These are phyloP conservation scores for Oppia nitens DNA, from an alignment of 1,140 invertebrate genomes.

Conservation along the genomic window DNA sequence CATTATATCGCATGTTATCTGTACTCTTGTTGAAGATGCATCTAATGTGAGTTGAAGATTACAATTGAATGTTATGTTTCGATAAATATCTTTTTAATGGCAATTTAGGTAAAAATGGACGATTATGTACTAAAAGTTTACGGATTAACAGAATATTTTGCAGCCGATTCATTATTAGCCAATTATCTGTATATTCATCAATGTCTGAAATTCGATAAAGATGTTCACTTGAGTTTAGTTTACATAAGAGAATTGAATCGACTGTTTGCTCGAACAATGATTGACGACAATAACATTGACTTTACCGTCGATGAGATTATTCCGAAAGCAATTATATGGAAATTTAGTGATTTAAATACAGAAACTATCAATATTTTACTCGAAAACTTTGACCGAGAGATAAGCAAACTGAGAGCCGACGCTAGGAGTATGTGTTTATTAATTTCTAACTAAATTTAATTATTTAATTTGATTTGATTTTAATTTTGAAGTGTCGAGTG, in stretches of 20 bases:
- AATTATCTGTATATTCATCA: slow-evolving; percentile 86
- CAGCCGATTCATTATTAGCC: slow-evolving; percentile 43
- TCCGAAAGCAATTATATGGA: slow-evolving; percentile 3
- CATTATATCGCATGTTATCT: slow-evolving; percentile 67
- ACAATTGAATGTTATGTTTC: not conserved
- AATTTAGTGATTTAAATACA: slow-evolving; percentile 12
- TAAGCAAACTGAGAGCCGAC: slow-evolving; percentile 27
- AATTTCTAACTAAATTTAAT: not conserved
- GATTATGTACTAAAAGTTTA: slow-evolving; percentile 42
- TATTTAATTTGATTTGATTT: not conserved
- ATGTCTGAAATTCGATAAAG: slow-evolving; percentile 79
- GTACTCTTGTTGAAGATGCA: slow-evolving; percentile 25
- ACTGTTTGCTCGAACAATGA: slow-evolving; percentile 47
- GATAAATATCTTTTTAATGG: slow-evolving; percentile 4
- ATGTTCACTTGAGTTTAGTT: slow-evolving; percentile 54
- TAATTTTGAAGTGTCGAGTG: not conserved
- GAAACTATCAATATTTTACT: slow-evolving; percentile 29
- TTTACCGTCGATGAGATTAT: slow-evolving; percentile 18
- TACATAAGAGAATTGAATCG: slow-evolving; percentile 38
- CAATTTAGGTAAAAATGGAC: slow-evolving; percentile 19
- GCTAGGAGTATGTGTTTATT: slow-evolving; percentile 18
- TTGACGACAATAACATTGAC: slow-evolving; percentile 19
- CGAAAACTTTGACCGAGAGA: slow-evolving; percentile 30
- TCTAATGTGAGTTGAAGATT: not conserved
- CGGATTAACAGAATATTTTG: slow-evolving; percentile 60